phyloP scores from a whole-genome alignment of 2,113 vertebrate genomes.

The Thoracochromis brauschi region DNA sequence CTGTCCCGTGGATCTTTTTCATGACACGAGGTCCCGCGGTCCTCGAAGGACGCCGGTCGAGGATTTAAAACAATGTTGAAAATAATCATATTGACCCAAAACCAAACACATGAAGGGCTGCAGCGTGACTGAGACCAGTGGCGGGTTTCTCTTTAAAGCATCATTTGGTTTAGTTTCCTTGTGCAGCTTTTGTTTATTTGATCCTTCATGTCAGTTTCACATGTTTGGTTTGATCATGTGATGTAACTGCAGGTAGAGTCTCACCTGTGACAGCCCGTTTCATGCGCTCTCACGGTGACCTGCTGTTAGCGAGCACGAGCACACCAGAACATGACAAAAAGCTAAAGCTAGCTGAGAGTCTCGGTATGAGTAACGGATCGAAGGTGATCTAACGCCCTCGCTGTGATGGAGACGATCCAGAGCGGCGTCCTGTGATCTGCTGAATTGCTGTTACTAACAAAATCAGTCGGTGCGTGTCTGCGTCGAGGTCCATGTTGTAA shows the following conservation, averaged over 20 bases:
- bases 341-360: background rate
- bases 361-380: background rate
- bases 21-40: background rate
- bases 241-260: background rate
- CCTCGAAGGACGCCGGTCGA: background rate
- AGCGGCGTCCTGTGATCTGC: background rate
- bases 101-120: background rate
- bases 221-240: background rate
- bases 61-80: background rate
- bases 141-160: background rate
- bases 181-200: background rate
- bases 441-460: background rate
- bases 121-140: background rate
- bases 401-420: background rate
- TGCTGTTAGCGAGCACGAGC: background rate
- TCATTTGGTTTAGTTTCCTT: background rate
- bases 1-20: background rate
- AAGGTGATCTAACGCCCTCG: accelerated
- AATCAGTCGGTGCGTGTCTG: background rate
- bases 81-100: background rate
- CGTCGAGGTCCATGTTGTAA: accelerated
- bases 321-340: background rate
- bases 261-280: background rate
- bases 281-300: background rate
- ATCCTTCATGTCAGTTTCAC: background rate